Evolutionary conservation across 1,140 invertebrate genomes (phyloP).

Genomic region (Idris sp.): DNA sequence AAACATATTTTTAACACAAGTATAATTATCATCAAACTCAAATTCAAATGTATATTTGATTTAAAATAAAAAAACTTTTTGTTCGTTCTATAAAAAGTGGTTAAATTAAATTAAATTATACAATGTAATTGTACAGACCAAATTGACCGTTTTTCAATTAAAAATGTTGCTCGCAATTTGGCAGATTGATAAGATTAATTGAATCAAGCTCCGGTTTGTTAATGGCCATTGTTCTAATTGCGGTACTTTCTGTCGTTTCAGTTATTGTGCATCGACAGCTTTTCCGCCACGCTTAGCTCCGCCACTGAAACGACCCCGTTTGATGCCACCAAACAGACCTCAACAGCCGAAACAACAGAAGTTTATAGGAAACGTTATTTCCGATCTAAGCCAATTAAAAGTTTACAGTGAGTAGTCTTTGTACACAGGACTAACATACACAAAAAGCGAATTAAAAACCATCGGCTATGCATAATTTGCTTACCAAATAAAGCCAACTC

Average conservation of each 20-base stretch:
- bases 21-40: too few species aligned
- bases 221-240: conserved; percentile 44
- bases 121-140: too few species aligned
- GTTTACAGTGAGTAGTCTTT: conserved; percentile 81
- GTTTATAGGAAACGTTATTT: conserved; percentile 67
- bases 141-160: too few species aligned
- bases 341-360: conserved; percentile 77
- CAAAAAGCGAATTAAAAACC: conserved; percentile 54
- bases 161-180: too few species aligned
- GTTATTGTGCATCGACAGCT: conserved; percentile 82
- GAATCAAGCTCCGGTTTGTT: conserved; percentile 21
- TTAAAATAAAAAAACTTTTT: too few species aligned
- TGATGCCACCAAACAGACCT: conserved; percentile 79
- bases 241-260: conserved; percentile 67
- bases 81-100: too few species aligned
- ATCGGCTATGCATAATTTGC: conserved; percentile 28
- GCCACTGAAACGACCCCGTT: conserved; percentile 81
- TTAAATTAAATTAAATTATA: too few species aligned
- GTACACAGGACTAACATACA: conserved; percentile 29
- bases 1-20: too few species aligned
- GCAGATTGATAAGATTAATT: conserved; percentile 26
- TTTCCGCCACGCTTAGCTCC: conserved; percentile 80
- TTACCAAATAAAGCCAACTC: conserved; percentile 29
- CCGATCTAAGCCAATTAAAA: conserved; percentile 80
- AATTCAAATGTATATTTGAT: too few species aligned